These are phyloP conservation scores for Ceratosolen fusciceps DNA, from an alignment of 1,140 invertebrate species.

Conservation along the genomic window DNA sequence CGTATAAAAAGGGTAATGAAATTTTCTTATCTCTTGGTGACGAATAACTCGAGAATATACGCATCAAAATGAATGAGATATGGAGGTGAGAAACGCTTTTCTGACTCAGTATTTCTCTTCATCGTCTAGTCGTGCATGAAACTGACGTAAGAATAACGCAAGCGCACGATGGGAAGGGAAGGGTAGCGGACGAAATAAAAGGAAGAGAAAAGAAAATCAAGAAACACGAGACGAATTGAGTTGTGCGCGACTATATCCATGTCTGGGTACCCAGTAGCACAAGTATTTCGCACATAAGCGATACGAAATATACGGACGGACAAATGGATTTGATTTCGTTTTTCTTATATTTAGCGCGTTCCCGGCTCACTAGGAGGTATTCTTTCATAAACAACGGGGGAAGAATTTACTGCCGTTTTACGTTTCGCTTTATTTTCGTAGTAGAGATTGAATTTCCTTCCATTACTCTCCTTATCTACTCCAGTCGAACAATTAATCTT, in stretches of 20 bases:
- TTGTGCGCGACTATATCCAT: background rate
- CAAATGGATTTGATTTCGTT: background rate
- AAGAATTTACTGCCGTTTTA: background rate
- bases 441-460: background rate
- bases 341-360: background rate
- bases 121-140: background rate
- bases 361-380: background rate
- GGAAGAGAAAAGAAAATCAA: background rate
- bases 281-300: background rate
- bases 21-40: constrained; percentile 43
- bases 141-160: background rate
- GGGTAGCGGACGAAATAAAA: too few relatives aligned
- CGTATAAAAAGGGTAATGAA: constrained; percentile 48
- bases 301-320: background rate
- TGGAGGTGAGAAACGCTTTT: constrained; percentile 2
- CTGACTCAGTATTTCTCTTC: constrained; percentile 17
- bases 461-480: background rate
- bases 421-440: background rate
- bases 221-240: background rate
- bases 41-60: constrained; percentile 41
- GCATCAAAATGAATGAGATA: constrained; percentile 37
- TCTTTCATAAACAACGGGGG: background rate
- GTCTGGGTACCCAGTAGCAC: background rate
- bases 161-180: too few relatives aligned
- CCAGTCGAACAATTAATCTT: too few relatives aligned